These are phyloP conservation scores for Ophion obscuratus DNA, from an alignment of 2,888 invertebrate genomes.

Conservation along the genomic window DNA sequence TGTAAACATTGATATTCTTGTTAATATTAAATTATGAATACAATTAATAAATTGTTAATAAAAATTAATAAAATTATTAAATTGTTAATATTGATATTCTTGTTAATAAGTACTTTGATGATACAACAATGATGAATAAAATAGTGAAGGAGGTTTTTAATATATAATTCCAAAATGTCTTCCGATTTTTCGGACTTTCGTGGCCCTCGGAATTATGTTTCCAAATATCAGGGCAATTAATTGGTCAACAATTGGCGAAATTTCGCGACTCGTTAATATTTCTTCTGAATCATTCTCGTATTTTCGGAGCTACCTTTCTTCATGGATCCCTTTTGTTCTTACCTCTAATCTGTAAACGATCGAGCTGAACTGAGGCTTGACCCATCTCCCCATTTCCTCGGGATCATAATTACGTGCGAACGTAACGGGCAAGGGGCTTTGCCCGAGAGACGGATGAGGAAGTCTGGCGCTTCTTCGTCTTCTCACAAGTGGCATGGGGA, in stretches of 20 bases:
- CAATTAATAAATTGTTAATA: too few species aligned
- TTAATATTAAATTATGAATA: too few species aligned
- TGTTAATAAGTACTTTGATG: too few species aligned
- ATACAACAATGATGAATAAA: too few species aligned
- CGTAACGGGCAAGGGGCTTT: conserved; percentile 90
- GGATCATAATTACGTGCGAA: conserved; percentile 92
- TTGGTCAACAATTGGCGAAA: neutral
- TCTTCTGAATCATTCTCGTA: too few species aligned
- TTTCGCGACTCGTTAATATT: neutral
- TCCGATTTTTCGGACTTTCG: too few species aligned
- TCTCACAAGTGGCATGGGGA: conserved; percentile 68
- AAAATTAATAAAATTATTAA: too few species aligned
- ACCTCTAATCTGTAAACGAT: conserved; percentile 92
- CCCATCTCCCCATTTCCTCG: conserved; percentile 89
- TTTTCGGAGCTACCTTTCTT: neutral
- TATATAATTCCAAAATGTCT: too few species aligned
- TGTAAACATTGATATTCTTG: too few species aligned
- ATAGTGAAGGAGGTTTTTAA: too few species aligned
- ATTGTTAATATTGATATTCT: too few species aligned
- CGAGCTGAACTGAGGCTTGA: conserved; percentile 96
- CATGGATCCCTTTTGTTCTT: conserved; percentile 56
- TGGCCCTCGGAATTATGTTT: too few species aligned
- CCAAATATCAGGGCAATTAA: neutral
- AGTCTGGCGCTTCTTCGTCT: conserved; percentile 70
- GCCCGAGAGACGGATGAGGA: conserved; percentile 83